These are phyloP conservation scores for Mya arenaria DNA, from an alignment of 1,140 invertebrate genomes.

Conservation along the genomic window DNA sequence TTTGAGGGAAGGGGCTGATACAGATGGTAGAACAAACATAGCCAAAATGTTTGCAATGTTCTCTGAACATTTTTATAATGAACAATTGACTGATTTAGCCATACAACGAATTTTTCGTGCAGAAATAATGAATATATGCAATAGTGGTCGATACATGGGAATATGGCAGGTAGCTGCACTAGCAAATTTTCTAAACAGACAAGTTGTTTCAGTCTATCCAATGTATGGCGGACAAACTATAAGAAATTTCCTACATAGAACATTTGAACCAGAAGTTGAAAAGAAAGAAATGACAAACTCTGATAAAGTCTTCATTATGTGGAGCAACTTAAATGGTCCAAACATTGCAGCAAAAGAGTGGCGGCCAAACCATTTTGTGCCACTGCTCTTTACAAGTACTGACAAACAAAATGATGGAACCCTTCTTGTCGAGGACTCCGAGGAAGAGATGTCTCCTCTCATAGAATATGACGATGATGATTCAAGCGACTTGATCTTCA, in stretches of 20 bases:
- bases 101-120: neutral
- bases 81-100: conserved; percentile 8
- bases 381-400: conserved; percentile 1
- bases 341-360: conserved; percentile 1
- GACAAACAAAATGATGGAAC: conserved; percentile 15
- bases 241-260: conserved; percentile 10
- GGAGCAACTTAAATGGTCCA: conserved; percentile 11
- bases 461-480: too few relatives aligned
- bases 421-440: too few relatives aligned
- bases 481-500: too few relatives aligned
- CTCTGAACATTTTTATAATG: conserved; percentile 11
- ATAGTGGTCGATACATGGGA: conserved; percentile 16
- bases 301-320: conserved; percentile 6
- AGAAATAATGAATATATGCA: conserved; percentile 11
- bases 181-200: conserved; percentile 11
- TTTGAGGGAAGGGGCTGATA: conserved; percentile 16
- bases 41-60: conserved; percentile 23
- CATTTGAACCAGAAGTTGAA: neutral
- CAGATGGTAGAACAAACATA: neutral
- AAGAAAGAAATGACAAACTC: neutral
- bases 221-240: neutral
- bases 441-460: too few relatives aligned
- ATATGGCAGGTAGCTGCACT: conserved; percentile 18
- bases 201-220: conserved; percentile 17
- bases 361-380: conserved; percentile 23